These are phyloP conservation scores for Vespertilio murinus DNA, from an alignment of 2,797 vertebrate genomes.

Conservation along the genomic window DNA sequence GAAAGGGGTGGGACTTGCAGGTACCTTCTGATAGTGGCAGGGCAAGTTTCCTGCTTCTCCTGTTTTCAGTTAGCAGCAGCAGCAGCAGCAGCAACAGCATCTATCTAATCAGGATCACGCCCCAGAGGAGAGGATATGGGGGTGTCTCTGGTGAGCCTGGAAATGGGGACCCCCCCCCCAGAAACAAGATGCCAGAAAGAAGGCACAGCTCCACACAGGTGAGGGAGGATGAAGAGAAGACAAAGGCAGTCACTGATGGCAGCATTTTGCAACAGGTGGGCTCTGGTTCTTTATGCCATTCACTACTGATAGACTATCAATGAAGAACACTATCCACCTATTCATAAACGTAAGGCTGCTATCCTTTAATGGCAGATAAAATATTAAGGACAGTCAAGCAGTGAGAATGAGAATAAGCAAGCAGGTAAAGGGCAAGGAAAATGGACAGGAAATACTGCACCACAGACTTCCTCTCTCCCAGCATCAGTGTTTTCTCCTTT, in stretches of 20 bases:
- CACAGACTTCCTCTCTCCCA: background rate
- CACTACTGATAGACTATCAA: background rate
- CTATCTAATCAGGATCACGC: background rate
- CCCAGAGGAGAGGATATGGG: background rate
- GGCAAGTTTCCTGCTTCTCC: background rate
- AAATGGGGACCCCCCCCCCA: background rate
- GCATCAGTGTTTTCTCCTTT: background rate
- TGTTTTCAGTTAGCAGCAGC: background rate
- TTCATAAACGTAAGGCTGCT: background rate
- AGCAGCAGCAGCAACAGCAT: background rate
- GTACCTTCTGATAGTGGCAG: accelerated
- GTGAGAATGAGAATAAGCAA: background rate
- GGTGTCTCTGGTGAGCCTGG: too few species aligned
- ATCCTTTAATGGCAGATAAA: constrained; percentile 10
- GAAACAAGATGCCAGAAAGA: background rate
- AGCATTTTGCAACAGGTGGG: background rate
- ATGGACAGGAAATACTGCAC: background rate
- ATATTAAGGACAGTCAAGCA: background rate
- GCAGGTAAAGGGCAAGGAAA: background rate
- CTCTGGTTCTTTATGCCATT: background rate
- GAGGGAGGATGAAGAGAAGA: too few species aligned
- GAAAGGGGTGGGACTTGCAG: background rate
- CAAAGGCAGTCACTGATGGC: background rate
- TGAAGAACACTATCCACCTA: background rate
- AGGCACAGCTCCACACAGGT: background rate